Percentiles rank a stretch among this genome's conserved stretches.
Evolutionary conservation across 2,888 invertebrate species (phyloP).

Genomic region (Lasioglossum calceatum): DNA sequence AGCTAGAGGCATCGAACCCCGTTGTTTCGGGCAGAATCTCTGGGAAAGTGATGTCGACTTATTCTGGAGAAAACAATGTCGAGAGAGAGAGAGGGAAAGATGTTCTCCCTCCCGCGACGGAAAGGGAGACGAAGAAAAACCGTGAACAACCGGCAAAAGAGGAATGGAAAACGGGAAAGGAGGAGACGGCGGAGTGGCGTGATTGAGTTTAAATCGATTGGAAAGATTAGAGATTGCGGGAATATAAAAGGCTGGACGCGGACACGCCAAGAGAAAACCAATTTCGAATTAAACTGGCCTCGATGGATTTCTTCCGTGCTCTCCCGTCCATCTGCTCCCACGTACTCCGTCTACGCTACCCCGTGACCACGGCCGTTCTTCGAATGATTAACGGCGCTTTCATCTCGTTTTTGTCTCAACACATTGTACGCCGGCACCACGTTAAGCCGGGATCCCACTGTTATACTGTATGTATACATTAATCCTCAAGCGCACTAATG

Average conservation of each 20-base stretch:
- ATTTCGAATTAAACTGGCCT: slow-evolving; percentile 71
- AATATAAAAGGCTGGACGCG: slow-evolving; percentile 62
- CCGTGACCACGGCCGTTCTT: neutral
- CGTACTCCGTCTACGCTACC: neutral
- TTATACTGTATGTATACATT: neutral
- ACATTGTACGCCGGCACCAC: neutral
- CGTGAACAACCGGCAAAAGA: neutral
- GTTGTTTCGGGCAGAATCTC: neutral
- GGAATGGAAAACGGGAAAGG: slow-evolving; percentile 16
- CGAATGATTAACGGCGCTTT: neutral
- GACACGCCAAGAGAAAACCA: slow-evolving; percentile 65
- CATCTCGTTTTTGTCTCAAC: neutral
- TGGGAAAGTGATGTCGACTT: neutral
- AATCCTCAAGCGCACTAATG: too few species aligned
- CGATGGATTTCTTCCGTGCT: slow-evolving; percentile 60
- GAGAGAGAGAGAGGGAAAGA: neutral
- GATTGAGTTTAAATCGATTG: slow-evolving; percentile 75
- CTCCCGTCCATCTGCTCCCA: neutral
- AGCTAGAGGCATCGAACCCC: neutral
- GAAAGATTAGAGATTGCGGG: slow-evolving; percentile 74
- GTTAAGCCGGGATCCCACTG: neutral
- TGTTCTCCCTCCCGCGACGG: neutral
- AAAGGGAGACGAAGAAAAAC: slow-evolving; percentile 10
- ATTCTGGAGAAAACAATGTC: neutral
- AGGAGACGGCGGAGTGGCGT: slow-evolving; percentile 41